Evolutionary conservation across 2,888 invertebrate species (phyloP).

Genomic region (Cheilosia scutellata): DNA sequence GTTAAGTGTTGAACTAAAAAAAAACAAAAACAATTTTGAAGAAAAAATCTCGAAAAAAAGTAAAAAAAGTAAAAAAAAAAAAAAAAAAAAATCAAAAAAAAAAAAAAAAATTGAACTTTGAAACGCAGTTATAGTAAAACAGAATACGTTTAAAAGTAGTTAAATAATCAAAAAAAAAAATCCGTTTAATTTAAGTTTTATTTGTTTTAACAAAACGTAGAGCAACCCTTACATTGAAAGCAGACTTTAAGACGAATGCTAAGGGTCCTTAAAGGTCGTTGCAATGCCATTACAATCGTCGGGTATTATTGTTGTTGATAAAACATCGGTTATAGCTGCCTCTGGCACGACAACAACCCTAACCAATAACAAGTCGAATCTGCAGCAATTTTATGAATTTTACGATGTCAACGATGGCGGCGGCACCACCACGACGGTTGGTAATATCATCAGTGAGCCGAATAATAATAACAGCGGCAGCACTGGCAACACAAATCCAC

Average conservation of each 20-base stretch:
- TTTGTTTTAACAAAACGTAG: conserved; percentile 8
- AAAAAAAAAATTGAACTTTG: conserved; percentile 62
- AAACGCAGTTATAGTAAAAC: conserved; percentile 54
- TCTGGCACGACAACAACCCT: conserved; percentile 75
- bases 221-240: conserved; percentile 13
- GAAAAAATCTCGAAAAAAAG: conserved; percentile 34
- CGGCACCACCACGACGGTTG: conserved; percentile 45
- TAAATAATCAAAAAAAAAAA: conserved; percentile 38
- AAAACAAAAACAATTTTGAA: conserved; percentile 19
- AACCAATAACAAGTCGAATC: conserved; percentile 69
- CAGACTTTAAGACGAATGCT: conserved; percentile 39
- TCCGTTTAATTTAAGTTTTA: conserved; percentile 50
- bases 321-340: conserved; percentile 77
- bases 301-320: conserved; percentile 82
- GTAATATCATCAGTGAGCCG: conserved; percentile 68
- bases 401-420: conserved; percentile 77
- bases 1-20: conserved; percentile 77
- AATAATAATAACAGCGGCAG: conserved; percentile 59
- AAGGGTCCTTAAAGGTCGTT: conserved; percentile 43
- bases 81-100: conserved; percentile 38
- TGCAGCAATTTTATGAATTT: conserved; percentile 77
- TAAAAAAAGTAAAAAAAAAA: conserved; percentile 33
- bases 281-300: conserved; percentile 81
- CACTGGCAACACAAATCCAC: conserved; percentile 68
- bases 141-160: conserved; percentile 49